phyloP scores from a whole-genome alignment of 2,888 invertebrate species.

The Alsophila aescularia region DNA sequence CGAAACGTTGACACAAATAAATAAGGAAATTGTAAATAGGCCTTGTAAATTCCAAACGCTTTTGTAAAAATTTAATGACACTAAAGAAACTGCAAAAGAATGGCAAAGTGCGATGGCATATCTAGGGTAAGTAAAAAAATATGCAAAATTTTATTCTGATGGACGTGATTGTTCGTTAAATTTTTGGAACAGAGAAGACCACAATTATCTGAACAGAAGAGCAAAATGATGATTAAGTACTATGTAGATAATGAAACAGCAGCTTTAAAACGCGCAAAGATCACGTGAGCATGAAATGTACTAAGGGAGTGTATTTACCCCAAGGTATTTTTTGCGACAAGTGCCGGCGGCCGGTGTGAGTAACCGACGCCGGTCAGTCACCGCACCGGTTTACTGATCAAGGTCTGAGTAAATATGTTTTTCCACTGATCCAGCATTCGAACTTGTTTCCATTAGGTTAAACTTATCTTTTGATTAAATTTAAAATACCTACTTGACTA shows the following conservation, averaged over 20 bases:
- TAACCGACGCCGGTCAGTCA: constrained; percentile 73
- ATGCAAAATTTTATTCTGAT: too few relatives aligned
- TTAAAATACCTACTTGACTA: constrained; percentile 2
- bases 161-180: too few relatives aligned
- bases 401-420: constrained; percentile 60
- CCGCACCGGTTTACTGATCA: constrained; percentile 65
- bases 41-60: constrained; percentile 3
- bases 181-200: too few relatives aligned
- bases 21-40: constrained; percentile 1
- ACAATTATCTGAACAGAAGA: too few relatives aligned
- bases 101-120: background rate
- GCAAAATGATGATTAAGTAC: background rate
- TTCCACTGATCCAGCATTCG: constrained; percentile 31
- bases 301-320: constrained; percentile 39
- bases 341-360: constrained; percentile 51
- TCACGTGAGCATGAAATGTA: constrained; percentile 2
- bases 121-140: background rate
- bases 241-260: constrained; percentile 1
- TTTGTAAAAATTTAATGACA: background rate
- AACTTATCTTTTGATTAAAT: too few relatives aligned
- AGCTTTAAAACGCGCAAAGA: constrained; percentile 4
- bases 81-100: background rate
- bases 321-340: constrained; percentile 51
- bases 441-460: constrained; percentile 38
- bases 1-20: background rate